Conservation (phyloP, 2,888 invertebrate species). For the Alitta virens region DNA sequence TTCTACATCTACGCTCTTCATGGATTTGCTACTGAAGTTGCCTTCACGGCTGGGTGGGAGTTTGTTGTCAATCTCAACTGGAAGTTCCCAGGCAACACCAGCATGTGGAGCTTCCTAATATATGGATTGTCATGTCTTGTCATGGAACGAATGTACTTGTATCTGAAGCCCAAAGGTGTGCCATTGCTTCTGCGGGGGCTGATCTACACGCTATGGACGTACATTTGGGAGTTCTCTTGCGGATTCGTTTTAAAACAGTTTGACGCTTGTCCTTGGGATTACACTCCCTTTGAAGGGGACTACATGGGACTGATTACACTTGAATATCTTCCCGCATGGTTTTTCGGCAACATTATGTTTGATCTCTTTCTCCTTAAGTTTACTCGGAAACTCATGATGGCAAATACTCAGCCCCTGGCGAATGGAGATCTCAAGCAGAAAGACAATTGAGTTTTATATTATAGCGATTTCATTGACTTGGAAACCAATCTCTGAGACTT, state of each 20-base stretch:
- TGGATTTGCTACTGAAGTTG: slow-evolving; percentile 55
- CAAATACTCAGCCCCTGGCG: background rate
- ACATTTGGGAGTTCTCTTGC: slow-evolving; percentile 59
- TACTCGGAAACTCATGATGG: slow-evolving; percentile 39
- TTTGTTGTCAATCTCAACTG: slow-evolving; percentile 56
- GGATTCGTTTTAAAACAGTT: slow-evolving; percentile 58
- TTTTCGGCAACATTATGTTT: slow-evolving; percentile 41
- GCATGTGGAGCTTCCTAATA: slow-evolving; percentile 60
- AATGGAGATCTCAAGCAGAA: slow-evolving; percentile 4
- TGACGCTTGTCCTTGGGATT: slow-evolving; percentile 62
- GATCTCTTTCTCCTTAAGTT: slow-evolving; percentile 43
- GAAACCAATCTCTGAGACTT: no score
- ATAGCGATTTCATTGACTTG: no score
- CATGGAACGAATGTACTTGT: slow-evolving; percentile 55
- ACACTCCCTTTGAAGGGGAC: slow-evolving; percentile 58
- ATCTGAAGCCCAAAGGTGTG: slow-evolving; percentile 34
- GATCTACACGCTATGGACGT: slow-evolving; percentile 57
- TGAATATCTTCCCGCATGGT: slow-evolving; percentile 61
- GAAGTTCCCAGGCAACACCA: slow-evolving; percentile 59
- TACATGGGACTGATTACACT: slow-evolving; percentile 60
- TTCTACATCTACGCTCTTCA: slow-evolving; percentile 55
- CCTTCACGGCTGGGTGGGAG: slow-evolving; percentile 61
- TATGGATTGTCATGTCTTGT: slow-evolving; percentile 58
- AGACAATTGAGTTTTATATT: background rate
- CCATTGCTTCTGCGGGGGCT: slow-evolving; percentile 55